Evolutionary conservation across 2,888 invertebrate species (phyloP).

Genomic region (Yponomeuta plumbellus): DNA sequence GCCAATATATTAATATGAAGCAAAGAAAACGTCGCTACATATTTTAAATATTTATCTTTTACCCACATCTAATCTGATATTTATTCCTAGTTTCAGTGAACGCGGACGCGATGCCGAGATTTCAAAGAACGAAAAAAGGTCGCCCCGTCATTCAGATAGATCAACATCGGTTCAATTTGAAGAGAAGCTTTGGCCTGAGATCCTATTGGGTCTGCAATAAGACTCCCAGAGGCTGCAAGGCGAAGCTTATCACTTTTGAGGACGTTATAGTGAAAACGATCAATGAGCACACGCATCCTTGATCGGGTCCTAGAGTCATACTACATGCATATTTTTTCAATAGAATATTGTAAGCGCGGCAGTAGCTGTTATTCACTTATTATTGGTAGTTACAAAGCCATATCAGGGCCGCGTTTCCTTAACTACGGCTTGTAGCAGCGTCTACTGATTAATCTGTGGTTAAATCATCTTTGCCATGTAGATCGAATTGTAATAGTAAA

Average conservation of each 20-base stretch:
- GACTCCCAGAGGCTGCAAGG: conserved; percentile 26
- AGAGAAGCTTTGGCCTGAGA: conserved; percentile 18
- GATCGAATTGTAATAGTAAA: too few relatives aligned
- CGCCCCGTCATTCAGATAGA: conserved; percentile 32
- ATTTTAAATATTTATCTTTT: too few relatives aligned
- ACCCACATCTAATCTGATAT: too few relatives aligned
- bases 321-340: conserved; percentile 18
- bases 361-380: too few relatives aligned
- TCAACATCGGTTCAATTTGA: conserved; percentile 29
- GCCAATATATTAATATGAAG: too few relatives aligned
- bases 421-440: too few relatives aligned
- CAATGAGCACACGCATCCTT: conserved; percentile 28
- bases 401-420: too few relatives aligned
- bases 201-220: conserved; percentile 20
- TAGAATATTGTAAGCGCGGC: too few relatives aligned
- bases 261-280: conserved; percentile 25
- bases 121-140: conserved; percentile 7
- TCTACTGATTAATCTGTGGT: too few relatives aligned
- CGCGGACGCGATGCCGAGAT: neutral
- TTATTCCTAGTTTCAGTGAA: neutral
- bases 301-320: conserved; percentile 15
- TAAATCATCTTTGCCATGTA: too few relatives aligned
- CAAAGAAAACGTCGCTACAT: too few relatives aligned
- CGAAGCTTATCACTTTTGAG: conserved; percentile 28
- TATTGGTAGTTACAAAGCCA: too few relatives aligned